phyloP scores from a whole-genome alignment of 2,888 invertebrate genomes.

The Ceriagrion tenellum region DNA sequence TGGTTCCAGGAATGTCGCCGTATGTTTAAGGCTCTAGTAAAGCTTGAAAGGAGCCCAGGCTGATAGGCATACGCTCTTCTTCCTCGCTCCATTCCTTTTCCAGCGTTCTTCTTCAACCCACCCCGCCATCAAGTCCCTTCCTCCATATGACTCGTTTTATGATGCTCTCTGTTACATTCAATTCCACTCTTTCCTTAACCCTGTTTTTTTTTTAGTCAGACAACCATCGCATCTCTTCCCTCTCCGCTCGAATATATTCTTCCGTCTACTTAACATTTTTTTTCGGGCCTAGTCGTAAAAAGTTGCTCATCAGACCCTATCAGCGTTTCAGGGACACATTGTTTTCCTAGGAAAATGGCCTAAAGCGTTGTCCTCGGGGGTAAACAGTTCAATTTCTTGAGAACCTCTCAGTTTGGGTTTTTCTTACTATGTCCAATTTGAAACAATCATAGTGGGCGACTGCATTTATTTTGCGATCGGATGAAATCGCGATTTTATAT shows the following conservation, averaged over 20 bases:
- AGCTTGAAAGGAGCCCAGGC: not conserved
- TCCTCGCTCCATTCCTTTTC: not conserved
- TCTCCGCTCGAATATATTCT: not conserved
- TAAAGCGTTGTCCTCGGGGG: too few relatives aligned
- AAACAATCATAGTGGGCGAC: too few relatives aligned
- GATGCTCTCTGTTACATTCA: constrained; percentile 11
- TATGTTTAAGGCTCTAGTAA: too few relatives aligned
- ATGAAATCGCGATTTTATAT: too few relatives aligned
- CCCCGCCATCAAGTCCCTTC: not conserved
- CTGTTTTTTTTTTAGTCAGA: not conserved
- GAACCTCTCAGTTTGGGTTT: too few relatives aligned
- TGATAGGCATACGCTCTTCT: not conserved
- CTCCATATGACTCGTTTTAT: constrained; percentile 3
- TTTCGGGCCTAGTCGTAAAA: not conserved
- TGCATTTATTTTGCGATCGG: too few relatives aligned
- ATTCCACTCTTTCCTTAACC: not conserved
- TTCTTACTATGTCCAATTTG: too few relatives aligned
- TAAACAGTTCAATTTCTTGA: too few relatives aligned
- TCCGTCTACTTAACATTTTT: constrained; percentile 4
- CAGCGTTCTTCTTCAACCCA: not conserved
- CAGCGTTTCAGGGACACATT: not conserved
- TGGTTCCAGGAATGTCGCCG: too few relatives aligned
- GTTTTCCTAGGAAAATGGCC: not conserved
- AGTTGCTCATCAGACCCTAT: not conserved
- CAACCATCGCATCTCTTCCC: not conserved